Evolutionary conservation across 1,140 invertebrate species (phyloP), one percentile per base, ranked within the genome.

Genomic region (Euura lappo): DNA sequence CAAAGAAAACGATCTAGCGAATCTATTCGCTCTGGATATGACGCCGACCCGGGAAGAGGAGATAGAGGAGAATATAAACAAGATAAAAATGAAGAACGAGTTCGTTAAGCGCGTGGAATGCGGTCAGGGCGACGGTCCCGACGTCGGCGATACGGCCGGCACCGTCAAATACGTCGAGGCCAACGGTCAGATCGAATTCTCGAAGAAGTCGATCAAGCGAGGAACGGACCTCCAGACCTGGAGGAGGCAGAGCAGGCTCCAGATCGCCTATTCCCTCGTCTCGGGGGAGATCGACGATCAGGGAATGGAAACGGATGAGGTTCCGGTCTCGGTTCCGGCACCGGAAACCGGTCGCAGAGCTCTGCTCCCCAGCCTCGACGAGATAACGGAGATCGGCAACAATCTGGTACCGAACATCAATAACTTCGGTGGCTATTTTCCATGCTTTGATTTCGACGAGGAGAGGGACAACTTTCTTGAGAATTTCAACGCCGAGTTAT

Each of bases 1-100:
- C n/a, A 68, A 73, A 47, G 71, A 78, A 69, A 69, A 73, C 45
- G 78, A 79, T 74, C 76, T 79, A 8, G 71, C 72, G 71, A 76
- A 72, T 75, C 77, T 83, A 76, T 80, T 80, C 71, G 78, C 80
- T 73, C 70, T 75, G 1, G 71, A 82, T 69, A 81, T 81, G 60
- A 72, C 72, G 66, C 71, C 76, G 44, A 72, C 75, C 43, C 70
- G 74, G 69, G 68, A 71, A 45, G 64, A 75, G 44, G 77, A 83
- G 74, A 80, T 82, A 28, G 75, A 78, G 71, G 70, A 71, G 11
- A 74, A 75, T 71, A 80, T 82, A 74, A 79, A 78, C 75, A 79
- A 78, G 73, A 78, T 78, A 73, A 76, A 77, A 76, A 73, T 10
- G 60, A 64, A 75, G 64, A 74, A 68, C 65, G 13, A 64, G 60